These are phyloP conservation scores for Temnothorax longispinosus DNA, from an alignment of 1,140 invertebrate species.

Conservation along the genomic window DNA sequence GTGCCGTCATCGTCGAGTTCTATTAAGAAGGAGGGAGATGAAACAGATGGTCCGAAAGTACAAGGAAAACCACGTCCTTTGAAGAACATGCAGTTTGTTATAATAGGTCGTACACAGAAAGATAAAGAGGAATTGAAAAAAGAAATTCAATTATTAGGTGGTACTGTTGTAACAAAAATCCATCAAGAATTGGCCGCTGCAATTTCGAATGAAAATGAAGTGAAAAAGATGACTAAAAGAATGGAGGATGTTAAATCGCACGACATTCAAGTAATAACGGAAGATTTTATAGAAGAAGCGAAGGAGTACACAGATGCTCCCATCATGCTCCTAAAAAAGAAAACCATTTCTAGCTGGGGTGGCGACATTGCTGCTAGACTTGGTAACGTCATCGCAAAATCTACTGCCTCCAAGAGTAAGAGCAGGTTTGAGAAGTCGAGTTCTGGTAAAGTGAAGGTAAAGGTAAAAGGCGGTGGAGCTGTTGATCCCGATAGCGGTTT, in stretches of 20 bases:
- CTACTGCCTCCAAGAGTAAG: slow-evolving; percentile 80
- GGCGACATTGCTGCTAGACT: slow-evolving; percentile 89
- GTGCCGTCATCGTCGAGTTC: slow-evolving; percentile 85
- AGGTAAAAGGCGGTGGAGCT: slow-evolving; percentile 94
- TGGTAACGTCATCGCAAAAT: slow-evolving; percentile 78
- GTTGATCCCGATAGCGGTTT: slow-evolving; percentile 96
- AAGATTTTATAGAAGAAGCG: slow-evolving; percentile 92
- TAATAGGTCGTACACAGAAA: slow-evolving; percentile 88
- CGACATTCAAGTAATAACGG: slow-evolving; percentile 92
- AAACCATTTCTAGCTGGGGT: slow-evolving; percentile 93
- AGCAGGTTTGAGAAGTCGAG: slow-evolving; percentile 89
- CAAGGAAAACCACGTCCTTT: slow-evolving; percentile 88
- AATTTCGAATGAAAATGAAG: slow-evolving; percentile 90
- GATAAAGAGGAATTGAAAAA: slow-evolving; percentile 89
- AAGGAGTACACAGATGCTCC: slow-evolving; percentile 86
- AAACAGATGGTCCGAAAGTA: slow-evolving; percentile 87
- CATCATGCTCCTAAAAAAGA: slow-evolving; percentile 89
- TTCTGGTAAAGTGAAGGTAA: slow-evolving; percentile 90
- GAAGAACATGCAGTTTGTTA: slow-evolving; percentile 93
- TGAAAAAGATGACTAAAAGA: slow-evolving; percentile 89
- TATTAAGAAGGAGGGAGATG: slow-evolving; percentile 87
- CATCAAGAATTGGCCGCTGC: slow-evolving; percentile 90
- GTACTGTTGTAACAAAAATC: slow-evolving; percentile 89
- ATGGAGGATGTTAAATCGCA: slow-evolving; percentile 89
- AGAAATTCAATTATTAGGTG: slow-evolving; percentile 91